A percentile compares a stretch with the other conserved stretches of the same genome.
phyloP scores from a whole-genome alignment of 2,888 invertebrate genomes.

The Parnassius glacialis region DNA sequence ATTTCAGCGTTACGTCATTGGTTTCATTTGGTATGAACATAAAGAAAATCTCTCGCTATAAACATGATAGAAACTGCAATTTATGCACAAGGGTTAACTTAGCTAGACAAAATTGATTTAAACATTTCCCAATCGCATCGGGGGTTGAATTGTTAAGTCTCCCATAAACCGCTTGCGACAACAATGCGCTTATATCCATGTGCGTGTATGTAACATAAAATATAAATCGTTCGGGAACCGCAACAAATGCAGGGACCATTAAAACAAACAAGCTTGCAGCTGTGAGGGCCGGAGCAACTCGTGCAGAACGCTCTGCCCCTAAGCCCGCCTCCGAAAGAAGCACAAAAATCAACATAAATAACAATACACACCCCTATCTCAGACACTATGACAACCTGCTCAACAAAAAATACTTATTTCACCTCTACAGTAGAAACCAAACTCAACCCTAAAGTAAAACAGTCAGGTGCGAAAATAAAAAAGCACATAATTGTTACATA shows the following conservation, averaged over 20 bases:
- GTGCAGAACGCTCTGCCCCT: conserved; percentile 67
- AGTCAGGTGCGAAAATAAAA: conserved; percentile 36
- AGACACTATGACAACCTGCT: conserved; percentile 59
- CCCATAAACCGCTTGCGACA: conserved; percentile 51
- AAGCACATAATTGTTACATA: conserved; percentile 26
- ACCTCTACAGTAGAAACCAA: conserved; percentile 33
- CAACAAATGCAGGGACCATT: conserved; percentile 69
- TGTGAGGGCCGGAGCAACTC: conserved; percentile 64
- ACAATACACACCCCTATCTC: conserved; percentile 80
- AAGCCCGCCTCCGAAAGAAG: conserved; percentile 68
- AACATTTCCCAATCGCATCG: conserved; percentile 23
- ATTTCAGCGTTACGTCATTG: too few species aligned
- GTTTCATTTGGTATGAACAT: too few species aligned
- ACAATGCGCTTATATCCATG: conserved; percentile 42
- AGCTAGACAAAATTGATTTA: conserved; percentile 4
- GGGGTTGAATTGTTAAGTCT: conserved; percentile 53
- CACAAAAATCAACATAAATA: conserved; percentile 80
- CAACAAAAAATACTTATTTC: conserved; percentile 37
- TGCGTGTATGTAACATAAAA: conserved; percentile 54
- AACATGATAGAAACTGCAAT: too few species aligned
- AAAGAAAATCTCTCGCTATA: too few species aligned
- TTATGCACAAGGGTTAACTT: background rate
- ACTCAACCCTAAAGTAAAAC: conserved; percentile 30
- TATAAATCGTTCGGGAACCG: conserved; percentile 50
- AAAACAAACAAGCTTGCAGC: conserved; percentile 74